These are phyloP conservation scores for Acrocephalus kingi DNA, from an alignment of 2,113 vertebrate genomes.

Conservation along the genomic window DNA sequence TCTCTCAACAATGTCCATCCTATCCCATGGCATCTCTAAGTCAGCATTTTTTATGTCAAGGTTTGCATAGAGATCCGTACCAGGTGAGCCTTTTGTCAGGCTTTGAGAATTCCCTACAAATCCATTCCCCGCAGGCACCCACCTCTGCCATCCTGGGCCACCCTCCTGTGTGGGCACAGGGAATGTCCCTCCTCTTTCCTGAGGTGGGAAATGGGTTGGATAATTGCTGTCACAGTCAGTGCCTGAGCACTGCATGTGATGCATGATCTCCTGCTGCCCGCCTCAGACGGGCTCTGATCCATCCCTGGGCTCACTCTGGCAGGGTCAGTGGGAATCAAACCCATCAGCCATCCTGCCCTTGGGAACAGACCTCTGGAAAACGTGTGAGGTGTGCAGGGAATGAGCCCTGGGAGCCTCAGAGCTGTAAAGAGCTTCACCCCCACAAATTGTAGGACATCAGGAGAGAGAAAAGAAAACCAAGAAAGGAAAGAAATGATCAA, in stretches of 20 bases:
- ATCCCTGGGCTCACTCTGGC: neutral
- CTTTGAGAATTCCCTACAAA: too few relatives aligned
- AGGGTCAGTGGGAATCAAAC: neutral
- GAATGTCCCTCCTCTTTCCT: neutral
- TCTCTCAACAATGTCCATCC: too few relatives aligned
- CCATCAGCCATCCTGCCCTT: neutral
- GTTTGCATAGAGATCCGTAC: too few relatives aligned
- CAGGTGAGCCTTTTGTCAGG: too few relatives aligned
- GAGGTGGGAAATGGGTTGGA: neutral
- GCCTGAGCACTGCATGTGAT: neutral
- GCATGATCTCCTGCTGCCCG: neutral
- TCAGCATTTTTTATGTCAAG: too few relatives aligned
- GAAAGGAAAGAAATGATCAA: neutral
- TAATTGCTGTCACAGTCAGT: neutral
- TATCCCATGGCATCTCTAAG: too few relatives aligned
- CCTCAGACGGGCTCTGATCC: neutral
- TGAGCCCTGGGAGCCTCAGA: neutral
- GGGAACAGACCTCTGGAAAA: neutral
- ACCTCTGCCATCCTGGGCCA: neutral
- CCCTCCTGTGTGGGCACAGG: neutral
- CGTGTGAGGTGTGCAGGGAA: neutral
- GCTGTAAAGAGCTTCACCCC: neutral
- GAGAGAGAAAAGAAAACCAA: accelerated
- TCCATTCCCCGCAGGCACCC: too few relatives aligned
- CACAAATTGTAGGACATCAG: neutral